Evolutionary conservation across 2,113 vertebrate genomes (phyloP).

Genomic region (Ammodytes dubius): DNA sequence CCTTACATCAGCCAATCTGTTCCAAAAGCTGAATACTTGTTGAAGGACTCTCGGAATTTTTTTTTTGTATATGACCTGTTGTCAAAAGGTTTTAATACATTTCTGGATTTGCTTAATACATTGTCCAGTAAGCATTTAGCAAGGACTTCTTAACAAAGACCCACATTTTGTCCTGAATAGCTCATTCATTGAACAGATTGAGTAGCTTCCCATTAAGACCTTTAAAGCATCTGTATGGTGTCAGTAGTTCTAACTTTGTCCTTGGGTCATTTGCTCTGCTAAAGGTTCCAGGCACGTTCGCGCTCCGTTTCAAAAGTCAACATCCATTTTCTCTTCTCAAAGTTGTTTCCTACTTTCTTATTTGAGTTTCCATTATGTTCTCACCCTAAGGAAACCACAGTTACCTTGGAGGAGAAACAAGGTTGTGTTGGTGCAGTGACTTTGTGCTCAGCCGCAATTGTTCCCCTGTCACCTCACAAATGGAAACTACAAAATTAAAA

Average conservation of each 20-base stretch:
- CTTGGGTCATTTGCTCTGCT: slow-evolving; percentile 5
- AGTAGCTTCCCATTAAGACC: not conserved
- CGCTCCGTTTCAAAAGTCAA: slow-evolving; percentile 11
- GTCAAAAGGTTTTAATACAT: not conserved
- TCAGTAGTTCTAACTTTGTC: not conserved
- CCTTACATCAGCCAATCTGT: not conserved
- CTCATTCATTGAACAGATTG: not conserved
- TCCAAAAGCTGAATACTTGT: not conserved
- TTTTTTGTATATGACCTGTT: not conserved
- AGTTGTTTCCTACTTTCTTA: not conserved
- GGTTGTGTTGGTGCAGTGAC: not conserved
- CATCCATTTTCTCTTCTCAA: not conserved
- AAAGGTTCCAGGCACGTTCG: not conserved
- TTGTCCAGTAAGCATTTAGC: not conserved
- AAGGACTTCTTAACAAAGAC: not conserved
- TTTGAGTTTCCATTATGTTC: slow-evolving; percentile 15
- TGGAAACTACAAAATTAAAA: slow-evolving; percentile 12
- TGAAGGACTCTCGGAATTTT: not conserved
- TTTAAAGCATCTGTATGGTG: not conserved
- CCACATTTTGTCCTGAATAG: too few relatives aligned
- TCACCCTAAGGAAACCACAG: not conserved
- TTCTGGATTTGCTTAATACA: not conserved
- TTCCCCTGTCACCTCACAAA: not conserved
- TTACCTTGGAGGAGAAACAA: slow-evolving; percentile 19
- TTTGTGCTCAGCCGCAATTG: not conserved